Conservation (phyloP, 2,113 vertebrate species). For the Xiphophorus maculatus region DNA sequence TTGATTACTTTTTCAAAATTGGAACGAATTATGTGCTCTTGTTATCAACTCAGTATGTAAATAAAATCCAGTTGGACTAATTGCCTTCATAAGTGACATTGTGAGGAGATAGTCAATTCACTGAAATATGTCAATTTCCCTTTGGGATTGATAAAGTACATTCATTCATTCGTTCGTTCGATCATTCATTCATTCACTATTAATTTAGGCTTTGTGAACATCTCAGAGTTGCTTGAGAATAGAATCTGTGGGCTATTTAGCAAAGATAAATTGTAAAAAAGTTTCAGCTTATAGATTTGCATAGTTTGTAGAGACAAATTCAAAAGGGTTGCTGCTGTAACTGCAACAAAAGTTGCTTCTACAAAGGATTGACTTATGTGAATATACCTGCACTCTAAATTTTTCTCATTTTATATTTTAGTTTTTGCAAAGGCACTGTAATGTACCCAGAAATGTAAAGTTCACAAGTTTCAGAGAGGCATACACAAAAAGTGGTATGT, state of each 20-base stretch:
- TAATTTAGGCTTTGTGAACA: background rate
- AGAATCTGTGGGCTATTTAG: background rate
- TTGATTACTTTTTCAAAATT: background rate
- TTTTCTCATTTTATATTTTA: too few relatives aligned
- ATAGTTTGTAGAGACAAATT: background rate
- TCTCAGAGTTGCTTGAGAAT: background rate
- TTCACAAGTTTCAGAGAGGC: background rate
- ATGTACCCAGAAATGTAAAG: background rate
- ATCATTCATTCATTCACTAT: too few relatives aligned
- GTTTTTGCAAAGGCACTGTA: background rate
- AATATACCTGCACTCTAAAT: too few relatives aligned
- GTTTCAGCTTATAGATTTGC: background rate
- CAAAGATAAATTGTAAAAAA: background rate
- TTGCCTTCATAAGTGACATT: background rate
- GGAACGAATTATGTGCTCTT: background rate
- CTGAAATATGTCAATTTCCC: too few relatives aligned
- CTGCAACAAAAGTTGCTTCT: background rate
- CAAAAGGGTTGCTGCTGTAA: background rate
- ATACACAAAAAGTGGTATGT: background rate
- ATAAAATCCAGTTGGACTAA: background rate
- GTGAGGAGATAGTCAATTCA: background rate
- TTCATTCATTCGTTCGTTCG: too few relatives aligned
- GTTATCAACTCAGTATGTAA: background rate
- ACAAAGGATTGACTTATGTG: too few relatives aligned
- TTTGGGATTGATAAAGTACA: too few relatives aligned